Base-by-base conservation (phyloP, 2,888 invertebrate genomes). In the Itoplectis maculator region DNA sequence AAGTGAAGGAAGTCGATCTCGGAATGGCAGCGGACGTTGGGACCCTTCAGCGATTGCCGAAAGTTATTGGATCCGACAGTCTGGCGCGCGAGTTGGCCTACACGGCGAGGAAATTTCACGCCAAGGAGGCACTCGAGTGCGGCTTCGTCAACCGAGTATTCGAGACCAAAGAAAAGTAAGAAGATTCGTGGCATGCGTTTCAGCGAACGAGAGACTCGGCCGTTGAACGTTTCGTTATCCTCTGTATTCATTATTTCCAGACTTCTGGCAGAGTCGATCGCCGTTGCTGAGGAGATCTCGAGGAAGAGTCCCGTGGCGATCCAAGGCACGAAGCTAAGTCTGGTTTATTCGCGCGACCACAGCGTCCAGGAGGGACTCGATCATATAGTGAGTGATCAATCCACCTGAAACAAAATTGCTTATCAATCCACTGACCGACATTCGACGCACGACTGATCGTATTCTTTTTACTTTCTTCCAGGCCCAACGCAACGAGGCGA, bases 21-120 rank as follows among this genome's bases (percentile, higher is more conserved):
- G 99, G 99, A 0, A 94, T 99, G 93, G 98, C 99, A 3, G 98
- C 99, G 3, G 99, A 99, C 94, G 97, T 99, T 0, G 99, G 99
- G 0, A 96, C 97, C 0, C 93, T 99, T 49, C 99, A 99, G 92
- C 95, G 99, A 83, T 93, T 99, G 15, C 99, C 99, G 1, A 98
- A 97, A 94, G 93, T 97, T 2, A 94, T 99, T 40, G 98, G 98
- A 18, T 98, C 96, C 88, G 96, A 97, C 47, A 98, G 99, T 85
- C 94, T 97, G 82, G 97, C 95, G 0, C 94, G 98, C 20, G 99
- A 99, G 91, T 93, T 99, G 0, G 97, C 97, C 82, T 97, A 95
- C 87, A 98, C 99, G 0, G 98, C 96, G 0, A 94, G 99, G 49
- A 96, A 96, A 91, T 95, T 99, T 87, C 93, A 94, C 63, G 95